Evolutionary conservation across 2,888 invertebrate genomes (phyloP), one percentile per base, ranked within the genome.

Genomic region (Anticlea derivata): DNA sequence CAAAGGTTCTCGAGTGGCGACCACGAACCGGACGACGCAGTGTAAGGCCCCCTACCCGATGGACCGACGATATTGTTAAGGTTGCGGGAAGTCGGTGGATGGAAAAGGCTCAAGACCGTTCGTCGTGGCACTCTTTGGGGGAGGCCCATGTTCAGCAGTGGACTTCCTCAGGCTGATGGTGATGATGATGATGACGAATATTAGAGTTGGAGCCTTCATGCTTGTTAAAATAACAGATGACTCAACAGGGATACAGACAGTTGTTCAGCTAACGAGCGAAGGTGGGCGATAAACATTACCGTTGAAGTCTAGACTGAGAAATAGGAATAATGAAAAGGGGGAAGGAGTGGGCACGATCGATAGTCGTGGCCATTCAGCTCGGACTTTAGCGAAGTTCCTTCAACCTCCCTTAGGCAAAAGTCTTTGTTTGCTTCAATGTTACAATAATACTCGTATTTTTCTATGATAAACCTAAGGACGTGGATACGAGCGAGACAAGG

Each of bases 341-440:
- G 37, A 31, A 24, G 23, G 17, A 24, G 45, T 24, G 26, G 41
- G 41, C 43, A 24, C 29, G 35, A 49, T 53, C 56, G 11, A 49
- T 51, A 51, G 30, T 23, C 12, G 10, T 31, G 20, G 31, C 11
- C 22, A 35, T 31, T 34, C 23, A 30, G 44, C 12, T 43, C 6
- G 35, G 47, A 47, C 24, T 38, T 12, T 33, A 20, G 27, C 20
- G 46, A 35, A 38, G 50, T 46, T 53, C 31, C 41, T 45, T 59
- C 24, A 48, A 55, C 50, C 11, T 17, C 17, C 7, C 5, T 17
- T 17, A n/a, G 10, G 23, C 22, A 10, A 7, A 26, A 33, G 11
- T 11, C 22, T 22, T 30, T 29, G n/a, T 22, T 30, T 22, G 22
- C 7, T 5, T 26, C 7, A 12, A 12, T 8, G 11, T 44, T 11